A percentile compares a stretch with the other conserved stretches of the same genome.
Conservation (phyloP, 2,797 vertebrate species). For the Myoxocephalus aenaeus region DNA sequence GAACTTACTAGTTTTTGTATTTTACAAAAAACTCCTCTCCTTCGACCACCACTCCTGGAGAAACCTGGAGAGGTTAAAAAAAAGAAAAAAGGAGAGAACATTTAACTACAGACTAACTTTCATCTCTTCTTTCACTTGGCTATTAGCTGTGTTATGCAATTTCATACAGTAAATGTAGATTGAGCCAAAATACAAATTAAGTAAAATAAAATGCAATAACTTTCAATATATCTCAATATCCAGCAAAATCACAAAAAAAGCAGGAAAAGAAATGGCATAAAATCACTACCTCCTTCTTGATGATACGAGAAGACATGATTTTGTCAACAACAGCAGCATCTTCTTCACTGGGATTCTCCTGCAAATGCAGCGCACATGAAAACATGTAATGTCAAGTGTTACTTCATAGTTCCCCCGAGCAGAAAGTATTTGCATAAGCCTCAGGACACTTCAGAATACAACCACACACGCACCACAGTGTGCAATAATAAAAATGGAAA, state of each 20-base stretch:
- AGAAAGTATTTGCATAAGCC: background rate
- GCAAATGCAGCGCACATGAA: slow-evolving; percentile 29
- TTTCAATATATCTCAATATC: background rate
- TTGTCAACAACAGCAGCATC: slow-evolving; percentile 99
- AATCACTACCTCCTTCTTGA: slow-evolving; percentile 92
- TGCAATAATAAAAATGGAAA: background rate
- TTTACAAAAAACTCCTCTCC: slow-evolving; percentile 98
- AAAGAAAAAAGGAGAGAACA: background rate
- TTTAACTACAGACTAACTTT: background rate
- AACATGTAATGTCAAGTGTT: slow-evolving; percentile 30
- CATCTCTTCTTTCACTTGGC: too few species aligned
- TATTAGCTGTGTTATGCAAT: background rate
- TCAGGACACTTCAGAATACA: background rate
- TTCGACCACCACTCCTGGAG: slow-evolving; percentile 91
- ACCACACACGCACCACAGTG: slow-evolving; percentile 2
- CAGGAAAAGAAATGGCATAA: background rate
- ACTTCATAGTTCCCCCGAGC: background rate
- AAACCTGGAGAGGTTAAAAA: slow-evolving; percentile 82
- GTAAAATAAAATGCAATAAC: too few species aligned
- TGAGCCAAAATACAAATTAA: background rate
- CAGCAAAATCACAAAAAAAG: background rate
- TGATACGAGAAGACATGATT: slow-evolving; percentile 92
- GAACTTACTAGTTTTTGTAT: slow-evolving; percentile 99
- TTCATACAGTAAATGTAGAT: background rate
- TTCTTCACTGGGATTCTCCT: slow-evolving; percentile 99